Evolutionary conservation across 2,888 invertebrate genomes (phyloP).

Genomic region (Stramonita haemastoma): DNA sequence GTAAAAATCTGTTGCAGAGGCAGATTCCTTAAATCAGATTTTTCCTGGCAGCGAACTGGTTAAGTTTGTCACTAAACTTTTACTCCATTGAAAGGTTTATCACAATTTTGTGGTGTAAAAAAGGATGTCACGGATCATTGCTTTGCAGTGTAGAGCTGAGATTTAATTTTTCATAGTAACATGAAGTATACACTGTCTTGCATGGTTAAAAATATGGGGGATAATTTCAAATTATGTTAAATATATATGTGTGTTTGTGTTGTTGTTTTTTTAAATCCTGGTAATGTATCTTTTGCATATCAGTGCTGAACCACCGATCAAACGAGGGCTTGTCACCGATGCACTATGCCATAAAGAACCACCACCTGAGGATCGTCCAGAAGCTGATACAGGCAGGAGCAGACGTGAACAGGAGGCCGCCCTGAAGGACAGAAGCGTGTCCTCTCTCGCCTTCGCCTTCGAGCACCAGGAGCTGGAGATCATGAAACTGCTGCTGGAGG

Average conservation of each 20-base stretch:
- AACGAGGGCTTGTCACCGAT: conserved; percentile 64
- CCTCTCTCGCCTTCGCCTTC: conserved; percentile 84
- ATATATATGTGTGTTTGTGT: not conserved
- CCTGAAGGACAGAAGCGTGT: conserved; percentile 64
- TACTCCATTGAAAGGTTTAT: no score
- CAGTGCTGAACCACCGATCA: conserved; percentile 47
- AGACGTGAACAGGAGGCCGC: conserved; percentile 86
- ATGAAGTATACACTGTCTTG: no score
- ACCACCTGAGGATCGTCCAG: conserved; percentile 84
- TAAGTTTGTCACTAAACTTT: no score
- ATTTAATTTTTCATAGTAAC: not conserved
- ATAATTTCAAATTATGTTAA: not conserved
- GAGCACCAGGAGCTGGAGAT: conserved; percentile 84
- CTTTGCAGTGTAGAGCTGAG: no score
- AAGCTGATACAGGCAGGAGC: conserved; percentile 88
- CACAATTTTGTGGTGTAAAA: no score
- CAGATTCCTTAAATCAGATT: no score
- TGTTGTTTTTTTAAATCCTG: no score
- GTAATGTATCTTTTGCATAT: not conserved
- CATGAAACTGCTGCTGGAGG: conserved; percentile 86
- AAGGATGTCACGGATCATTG: no score
- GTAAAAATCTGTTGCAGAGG: no score
- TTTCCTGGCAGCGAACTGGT: no score
- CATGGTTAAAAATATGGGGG: not conserved
- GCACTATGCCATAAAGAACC: conserved; percentile 66